These are phyloP conservation scores for Chironomus tepperi DNA, from an alignment of 1,140 invertebrate genomes.

Conservation along the genomic window DNA sequence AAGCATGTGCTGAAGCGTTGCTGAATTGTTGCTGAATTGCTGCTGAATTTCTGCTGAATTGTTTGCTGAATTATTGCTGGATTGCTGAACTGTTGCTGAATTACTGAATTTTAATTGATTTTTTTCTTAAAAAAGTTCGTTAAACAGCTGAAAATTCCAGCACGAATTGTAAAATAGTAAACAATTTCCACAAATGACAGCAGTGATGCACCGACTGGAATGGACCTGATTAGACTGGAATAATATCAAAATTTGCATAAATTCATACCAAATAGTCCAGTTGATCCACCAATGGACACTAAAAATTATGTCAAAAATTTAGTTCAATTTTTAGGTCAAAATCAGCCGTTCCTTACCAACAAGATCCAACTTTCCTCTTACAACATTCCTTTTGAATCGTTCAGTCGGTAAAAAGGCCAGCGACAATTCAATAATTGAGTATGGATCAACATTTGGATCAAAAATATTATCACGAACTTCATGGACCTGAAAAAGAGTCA, in stretches of 20 bases:
- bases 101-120: too few species aligned
- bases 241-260: background rate
- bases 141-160: background rate
- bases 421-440: slow-evolving; percentile 44
- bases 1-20: too few species aligned
- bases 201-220: slow-evolving; percentile 50
- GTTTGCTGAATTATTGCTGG: too few species aligned
- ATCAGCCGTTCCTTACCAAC: slow-evolving; percentile 46
- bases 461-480: background rate
- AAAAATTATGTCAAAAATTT: background rate
- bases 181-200: slow-evolving; percentile 53
- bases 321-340: background rate
- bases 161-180: slow-evolving; percentile 43
- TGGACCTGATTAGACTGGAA: too few species aligned
- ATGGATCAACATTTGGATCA: slow-evolving; percentile 29
- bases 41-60: too few species aligned
- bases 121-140: background rate
- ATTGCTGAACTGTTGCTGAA: too few species aligned
- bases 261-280: slow-evolving; percentile 43
- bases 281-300: slow-evolving; percentile 55
- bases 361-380: slow-evolving; percentile 50
- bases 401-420: slow-evolving; percentile 49
- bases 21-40: too few species aligned
- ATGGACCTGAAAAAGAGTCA: background rate
- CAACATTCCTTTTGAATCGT: slow-evolving; percentile 51